Conservation (phyloP, 2,888 invertebrate genomes). For the Stomorhina lunata region DNA sequence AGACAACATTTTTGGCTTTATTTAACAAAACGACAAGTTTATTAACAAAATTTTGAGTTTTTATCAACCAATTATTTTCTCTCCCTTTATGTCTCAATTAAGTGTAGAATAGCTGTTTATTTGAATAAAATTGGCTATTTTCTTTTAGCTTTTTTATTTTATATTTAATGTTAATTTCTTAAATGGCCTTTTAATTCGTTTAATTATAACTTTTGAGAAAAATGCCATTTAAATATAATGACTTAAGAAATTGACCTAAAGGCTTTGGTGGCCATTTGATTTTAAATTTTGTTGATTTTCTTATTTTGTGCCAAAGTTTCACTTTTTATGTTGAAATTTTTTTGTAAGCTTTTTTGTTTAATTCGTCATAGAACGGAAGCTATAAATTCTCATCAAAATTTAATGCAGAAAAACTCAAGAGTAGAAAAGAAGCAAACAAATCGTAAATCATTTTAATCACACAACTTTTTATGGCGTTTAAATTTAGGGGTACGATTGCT, state of each 20-base stretch:
- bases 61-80: neutral
- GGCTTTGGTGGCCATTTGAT: neutral
- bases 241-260: constrained; percentile 28
- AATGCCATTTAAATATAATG: constrained; percentile 24
- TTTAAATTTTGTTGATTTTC: neutral
- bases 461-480: neutral
- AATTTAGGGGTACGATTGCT: neutral
- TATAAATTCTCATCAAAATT: constrained; percentile 68
- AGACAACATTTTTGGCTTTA: no score
- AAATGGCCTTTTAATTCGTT: constrained; percentile 40
- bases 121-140: no score
- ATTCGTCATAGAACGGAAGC: constrained; percentile 51
- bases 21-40: no score
- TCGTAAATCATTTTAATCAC: constrained; percentile 37
- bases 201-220: constrained; percentile 13
- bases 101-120: neutral
- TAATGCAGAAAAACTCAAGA: neutral
- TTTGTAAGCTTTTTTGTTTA: neutral
- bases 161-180: neutral
- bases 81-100: neutral
- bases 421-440: neutral
- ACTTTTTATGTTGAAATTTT: neutral
- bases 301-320: neutral
- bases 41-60: constrained; percentile 8
- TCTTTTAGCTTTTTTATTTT: no score